A percentile compares a stretch with the other conserved stretches of the same genome.
Evolutionary conservation across 1,140 invertebrate species (phyloP).

Genomic region (Drosophila tropicalis): DNA sequence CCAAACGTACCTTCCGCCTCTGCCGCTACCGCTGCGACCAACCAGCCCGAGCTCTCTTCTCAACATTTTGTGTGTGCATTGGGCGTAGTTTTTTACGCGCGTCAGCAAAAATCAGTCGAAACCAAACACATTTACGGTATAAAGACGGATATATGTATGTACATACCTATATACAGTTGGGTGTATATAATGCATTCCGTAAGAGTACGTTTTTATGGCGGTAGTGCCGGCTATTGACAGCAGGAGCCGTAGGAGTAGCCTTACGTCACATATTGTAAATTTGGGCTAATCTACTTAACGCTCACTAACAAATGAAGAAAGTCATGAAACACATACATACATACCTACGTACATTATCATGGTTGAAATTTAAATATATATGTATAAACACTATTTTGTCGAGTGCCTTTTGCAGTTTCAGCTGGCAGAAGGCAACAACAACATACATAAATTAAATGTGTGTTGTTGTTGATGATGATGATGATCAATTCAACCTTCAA

Average conservation of each 20-base stretch:
- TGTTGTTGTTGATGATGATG: conserved; percentile 26
- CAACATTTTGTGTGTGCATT: conserved; percentile 21
- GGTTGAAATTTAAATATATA: not conserved
- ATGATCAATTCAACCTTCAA: conserved; percentile 77
- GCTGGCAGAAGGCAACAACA: conserved; percentile 9
- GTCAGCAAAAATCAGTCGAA: conserved; percentile 62
- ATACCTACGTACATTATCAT: not conserved
- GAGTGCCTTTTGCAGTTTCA: conserved; percentile 16
- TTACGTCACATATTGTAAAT: conserved; percentile 12
- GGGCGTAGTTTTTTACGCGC: conserved; percentile 73
- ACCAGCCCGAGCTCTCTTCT: not conserved
- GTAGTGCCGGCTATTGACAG: conserved; percentile 2
- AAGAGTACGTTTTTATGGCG: not conserved
- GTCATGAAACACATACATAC: conserved; percentile 6
- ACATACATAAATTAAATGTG: conserved; percentile 6
- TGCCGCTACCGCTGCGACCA: not conserved
- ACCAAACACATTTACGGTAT: conserved; percentile 22
- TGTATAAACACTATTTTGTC: conserved; percentile 20
- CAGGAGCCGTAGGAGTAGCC: conserved; percentile 1
- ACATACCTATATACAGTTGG: not conserved
- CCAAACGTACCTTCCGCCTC: not conserved
- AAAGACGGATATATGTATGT: not conserved
- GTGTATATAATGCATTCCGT: not conserved
- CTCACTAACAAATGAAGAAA: not conserved
- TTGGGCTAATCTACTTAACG: conserved; percentile 9